phyloP scores from a whole-genome alignment of 2,113 vertebrate species.

The Labeo rohita region DNA sequence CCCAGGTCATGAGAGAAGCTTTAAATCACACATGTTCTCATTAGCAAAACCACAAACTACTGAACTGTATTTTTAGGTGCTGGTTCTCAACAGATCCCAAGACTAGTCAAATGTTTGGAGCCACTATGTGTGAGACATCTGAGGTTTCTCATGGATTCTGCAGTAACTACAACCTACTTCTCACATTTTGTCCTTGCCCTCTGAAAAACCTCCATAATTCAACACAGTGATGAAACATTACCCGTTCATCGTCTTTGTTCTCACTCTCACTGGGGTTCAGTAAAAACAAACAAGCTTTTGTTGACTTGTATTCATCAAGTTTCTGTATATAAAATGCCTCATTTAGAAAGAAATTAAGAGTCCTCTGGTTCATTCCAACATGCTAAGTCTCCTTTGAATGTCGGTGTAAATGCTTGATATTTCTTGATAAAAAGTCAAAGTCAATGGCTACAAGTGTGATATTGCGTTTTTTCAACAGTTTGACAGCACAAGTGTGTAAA shows the following conservation, averaged over 20 bases:
- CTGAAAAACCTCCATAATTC: slow-evolving; percentile 55
- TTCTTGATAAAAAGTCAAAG: too few relatives aligned
- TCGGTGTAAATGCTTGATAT: background rate
- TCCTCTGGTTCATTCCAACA: background rate
- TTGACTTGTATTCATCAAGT: slow-evolving; percentile 53
- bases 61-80: slow-evolving; percentile 13
- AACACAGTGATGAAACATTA: slow-evolving; percentile 62
- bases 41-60: slow-evolving; percentile 29
- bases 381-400: background rate
- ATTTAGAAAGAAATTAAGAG: slow-evolving; percentile 52
- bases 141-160: slow-evolving; percentile 15
- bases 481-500: too few relatives aligned
- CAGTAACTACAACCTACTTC: background rate
- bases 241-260: slow-evolving; percentile 65
- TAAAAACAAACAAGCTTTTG: slow-evolving; percentile 66
- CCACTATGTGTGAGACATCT: background rate
- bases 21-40: slow-evolving; percentile 50
- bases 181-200: slow-evolving; percentile 51
- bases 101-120: background rate
- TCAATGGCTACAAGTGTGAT: too few relatives aligned
- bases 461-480: too few relatives aligned
- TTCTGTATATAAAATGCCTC: slow-evolving; percentile 40
- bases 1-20: slow-evolving; percentile 60
- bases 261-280: slow-evolving; percentile 56
- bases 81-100: background rate